Percentiles rank a stretch among this genome's conserved stretches.
Evolutionary conservation across 1,140 invertebrate genomes (phyloP).

Genomic region (Drosophila mojavensis): DNA sequence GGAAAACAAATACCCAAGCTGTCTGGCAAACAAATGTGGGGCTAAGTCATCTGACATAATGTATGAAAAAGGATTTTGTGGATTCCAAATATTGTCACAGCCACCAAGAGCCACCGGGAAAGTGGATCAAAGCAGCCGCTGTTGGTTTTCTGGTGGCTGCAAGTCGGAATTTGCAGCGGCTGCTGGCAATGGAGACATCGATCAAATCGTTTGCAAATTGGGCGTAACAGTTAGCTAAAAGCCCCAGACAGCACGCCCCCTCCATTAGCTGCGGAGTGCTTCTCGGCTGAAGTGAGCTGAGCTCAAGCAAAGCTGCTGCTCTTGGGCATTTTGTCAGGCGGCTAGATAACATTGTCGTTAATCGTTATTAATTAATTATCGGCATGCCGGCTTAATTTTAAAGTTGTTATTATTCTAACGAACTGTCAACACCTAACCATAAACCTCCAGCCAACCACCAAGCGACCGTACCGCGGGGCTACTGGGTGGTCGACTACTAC

Average conservation of each 20-base stretch:
- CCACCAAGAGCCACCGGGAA: slow-evolving; percentile 27
- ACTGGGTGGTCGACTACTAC: slow-evolving; percentile 44
- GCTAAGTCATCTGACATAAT: slow-evolving; percentile 59
- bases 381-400: slow-evolving; percentile 63
- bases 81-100: slow-evolving; percentile 50
- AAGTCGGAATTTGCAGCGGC: not conserved
- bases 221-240: slow-evolving; percentile 43
- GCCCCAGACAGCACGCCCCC: slow-evolving; percentile 31
- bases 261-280: not conserved
- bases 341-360: slow-evolving; percentile 75
- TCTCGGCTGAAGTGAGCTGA: slow-evolving; percentile 52
- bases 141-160: not conserved
- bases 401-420: slow-evolving; percentile 77
- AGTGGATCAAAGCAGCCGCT: slow-evolving; percentile 21
- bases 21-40: slow-evolving; percentile 57
- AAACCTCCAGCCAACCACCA: slow-evolving; percentile 24
- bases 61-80: slow-evolving; percentile 70
- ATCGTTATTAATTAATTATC: slow-evolving; percentile 78
- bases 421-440: slow-evolving; percentile 77
- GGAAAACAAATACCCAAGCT: slow-evolving; percentile 45
- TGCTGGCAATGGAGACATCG: slow-evolving; percentile 24
- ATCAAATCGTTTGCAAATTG: slow-evolving; percentile 62
- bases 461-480: not conserved
- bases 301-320: slow-evolving; percentile 51
- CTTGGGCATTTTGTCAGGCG: slow-evolving; percentile 58